Evolutionary conservation across 2,113 vertebrate species (phyloP).

Genomic region (Toxostoma redivivum): DNA sequence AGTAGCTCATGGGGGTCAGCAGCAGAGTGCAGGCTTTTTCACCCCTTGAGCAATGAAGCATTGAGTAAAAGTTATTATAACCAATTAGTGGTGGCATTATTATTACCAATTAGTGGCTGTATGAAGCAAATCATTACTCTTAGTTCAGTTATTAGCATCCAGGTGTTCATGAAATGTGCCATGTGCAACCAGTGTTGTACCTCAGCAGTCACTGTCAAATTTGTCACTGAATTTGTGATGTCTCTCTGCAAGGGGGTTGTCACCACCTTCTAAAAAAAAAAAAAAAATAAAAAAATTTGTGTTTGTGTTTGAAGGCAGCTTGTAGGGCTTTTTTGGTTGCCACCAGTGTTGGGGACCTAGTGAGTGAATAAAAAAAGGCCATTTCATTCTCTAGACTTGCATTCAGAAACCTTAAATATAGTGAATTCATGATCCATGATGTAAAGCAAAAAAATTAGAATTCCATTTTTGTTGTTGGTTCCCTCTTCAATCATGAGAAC

Average conservation of each 20-base stretch:
- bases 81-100: conserved; percentile 42
- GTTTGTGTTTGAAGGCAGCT: neutral
- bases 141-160: conserved; percentile 32
- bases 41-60: conserved; percentile 48
- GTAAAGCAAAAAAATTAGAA: neutral
- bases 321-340: neutral
- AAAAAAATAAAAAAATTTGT: too few species aligned
- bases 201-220: fast-evolving
- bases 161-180: conserved; percentile 14
- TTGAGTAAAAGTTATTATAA: conserved; percentile 45
- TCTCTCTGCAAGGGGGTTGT: neutral
- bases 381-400: neutral
- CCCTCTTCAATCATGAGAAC: neutral
- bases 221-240: neutral
- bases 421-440: neutral
- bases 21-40: neutral
- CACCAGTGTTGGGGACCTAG: neutral
- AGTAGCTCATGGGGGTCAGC: neutral
- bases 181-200: neutral
- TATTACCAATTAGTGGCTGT: conserved; percentile 51
- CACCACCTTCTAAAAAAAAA: too few species aligned
- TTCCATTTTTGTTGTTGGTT: neutral
- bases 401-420: neutral
- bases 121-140: conserved; percentile 44
- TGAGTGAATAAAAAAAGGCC: neutral